Percentiles rank a stretch among this genome's conserved stretches.
These are phyloP conservation scores for Azemiops feae DNA, from an alignment of 2,113 vertebrate species.

Conservation along the genomic window DNA sequence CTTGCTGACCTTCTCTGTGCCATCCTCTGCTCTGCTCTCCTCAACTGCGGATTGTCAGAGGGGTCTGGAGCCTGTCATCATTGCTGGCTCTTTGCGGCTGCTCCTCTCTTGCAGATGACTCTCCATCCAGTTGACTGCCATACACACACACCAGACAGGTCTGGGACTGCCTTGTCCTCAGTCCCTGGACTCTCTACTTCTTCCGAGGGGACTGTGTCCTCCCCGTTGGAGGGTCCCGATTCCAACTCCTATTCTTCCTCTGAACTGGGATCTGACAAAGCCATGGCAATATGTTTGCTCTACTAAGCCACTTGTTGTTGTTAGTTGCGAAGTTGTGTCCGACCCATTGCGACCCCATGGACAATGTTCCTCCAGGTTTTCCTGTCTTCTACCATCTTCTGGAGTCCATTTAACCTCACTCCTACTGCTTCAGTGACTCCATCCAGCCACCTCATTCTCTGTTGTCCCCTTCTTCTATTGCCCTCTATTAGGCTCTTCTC, in stretches of 20 bases:
- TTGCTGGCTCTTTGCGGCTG: background rate
- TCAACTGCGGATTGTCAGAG: background rate
- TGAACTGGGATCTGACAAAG: background rate
- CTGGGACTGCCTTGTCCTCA: background rate
- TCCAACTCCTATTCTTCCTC: background rate
- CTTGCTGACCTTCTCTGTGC: background rate
- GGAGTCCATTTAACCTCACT: too few species aligned
- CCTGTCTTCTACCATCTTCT: too few species aligned
- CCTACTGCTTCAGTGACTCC: too few species aligned
- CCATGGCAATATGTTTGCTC: background rate
- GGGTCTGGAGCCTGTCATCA: background rate
- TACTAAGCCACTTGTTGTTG: background rate
- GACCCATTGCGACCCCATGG: too few species aligned
- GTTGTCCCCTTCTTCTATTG: too few species aligned
- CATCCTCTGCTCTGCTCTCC: background rate
- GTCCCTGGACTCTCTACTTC: background rate
- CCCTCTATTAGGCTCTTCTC: too few species aligned
- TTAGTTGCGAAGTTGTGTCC: too few species aligned
- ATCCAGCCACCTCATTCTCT: too few species aligned
- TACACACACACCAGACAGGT: too few species aligned
- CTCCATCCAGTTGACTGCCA: too few species aligned
- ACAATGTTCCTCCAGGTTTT: too few species aligned
- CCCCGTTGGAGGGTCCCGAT: rapidly evolving
- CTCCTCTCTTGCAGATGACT: background rate
- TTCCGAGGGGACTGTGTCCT: background rate